Percentiles rank a stretch among this genome's conserved stretches.
phyloP scores from a whole-genome alignment of 2,888 invertebrate species.

The Orchestes rusci region DNA sequence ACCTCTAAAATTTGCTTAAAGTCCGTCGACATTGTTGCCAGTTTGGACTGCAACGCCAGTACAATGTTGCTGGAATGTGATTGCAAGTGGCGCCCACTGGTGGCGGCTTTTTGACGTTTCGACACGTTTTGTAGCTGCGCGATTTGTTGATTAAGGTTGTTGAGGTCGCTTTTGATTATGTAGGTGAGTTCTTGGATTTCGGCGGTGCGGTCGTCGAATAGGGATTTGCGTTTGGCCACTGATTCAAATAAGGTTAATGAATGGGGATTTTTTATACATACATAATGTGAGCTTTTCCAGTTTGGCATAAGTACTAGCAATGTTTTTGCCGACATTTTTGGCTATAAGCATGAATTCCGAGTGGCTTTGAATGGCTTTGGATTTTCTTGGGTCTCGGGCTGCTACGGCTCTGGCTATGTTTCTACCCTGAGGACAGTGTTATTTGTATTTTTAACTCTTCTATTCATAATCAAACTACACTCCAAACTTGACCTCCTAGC shows the following conservation, averaged over 20 bases:
- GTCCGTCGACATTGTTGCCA: slow-evolving; percentile 95
- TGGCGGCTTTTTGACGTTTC: slow-evolving; percentile 57
- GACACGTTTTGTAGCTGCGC: slow-evolving; percentile 83
- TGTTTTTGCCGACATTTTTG: slow-evolving; percentile 88
- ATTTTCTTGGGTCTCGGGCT: slow-evolving; percentile 65
- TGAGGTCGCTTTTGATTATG: slow-evolving; percentile 94
- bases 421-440: slow-evolving; percentile 47
- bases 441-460: neutral
- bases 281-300: slow-evolving; percentile 91
- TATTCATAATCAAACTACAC: neutral
- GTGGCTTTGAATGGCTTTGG: slow-evolving; percentile 75
- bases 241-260: slow-evolving; percentile 41
- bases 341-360: slow-evolving; percentile 94
- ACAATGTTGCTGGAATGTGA: slow-evolving; percentile 86
- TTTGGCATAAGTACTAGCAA: slow-evolving; percentile 93
- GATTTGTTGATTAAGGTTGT: slow-evolving; percentile 92
- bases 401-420: slow-evolving; percentile 69
- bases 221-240: slow-evolving; percentile 97
- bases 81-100: slow-evolving; percentile 69
- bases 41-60: slow-evolving; percentile 82
- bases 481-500: no score
- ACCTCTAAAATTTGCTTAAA: slow-evolving; percentile 98
- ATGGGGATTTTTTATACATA: slow-evolving; percentile 52
- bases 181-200: slow-evolving; percentile 97
- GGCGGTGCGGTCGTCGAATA: slow-evolving; percentile 92